These are phyloP conservation scores for Muscicapa comitata DNA, from an alignment of 2,797 vertebrate species.

Conservation along the genomic window DNA sequence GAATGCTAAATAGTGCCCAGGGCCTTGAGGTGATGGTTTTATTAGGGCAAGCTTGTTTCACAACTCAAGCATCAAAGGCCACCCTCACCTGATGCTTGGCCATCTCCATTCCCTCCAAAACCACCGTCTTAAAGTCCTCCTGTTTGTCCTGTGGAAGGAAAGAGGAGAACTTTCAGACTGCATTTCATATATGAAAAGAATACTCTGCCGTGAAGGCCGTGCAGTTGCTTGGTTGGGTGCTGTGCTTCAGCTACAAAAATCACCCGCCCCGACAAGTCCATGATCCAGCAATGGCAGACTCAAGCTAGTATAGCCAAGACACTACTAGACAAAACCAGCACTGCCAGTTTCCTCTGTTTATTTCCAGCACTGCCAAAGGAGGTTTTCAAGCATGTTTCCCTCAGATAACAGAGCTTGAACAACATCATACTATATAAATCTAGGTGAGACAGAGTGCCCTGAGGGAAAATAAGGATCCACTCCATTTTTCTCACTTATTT, in stretches of 20 bases:
- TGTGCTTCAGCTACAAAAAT: not conserved
- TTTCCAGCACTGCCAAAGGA: not conserved
- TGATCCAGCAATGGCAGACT: not conserved
- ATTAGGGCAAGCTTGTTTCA: conserved; percentile 42
- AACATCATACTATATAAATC: not conserved
- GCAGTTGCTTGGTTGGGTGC: conserved; percentile 24
- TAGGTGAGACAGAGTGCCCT: not conserved
- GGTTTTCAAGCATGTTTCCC: not conserved
- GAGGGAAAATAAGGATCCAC: not conserved
- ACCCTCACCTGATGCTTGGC: conserved; percentile 78
- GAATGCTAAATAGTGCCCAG: conserved; percentile 27
- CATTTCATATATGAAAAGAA: conserved; percentile 45
- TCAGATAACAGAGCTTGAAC: not conserved
- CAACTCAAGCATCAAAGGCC: conserved; percentile 73
- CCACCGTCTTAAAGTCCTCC: conserved; percentile 77
- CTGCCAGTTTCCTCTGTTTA: not conserved
- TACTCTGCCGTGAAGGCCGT: conserved; percentile 66
- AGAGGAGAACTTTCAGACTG: conserved; percentile 77
- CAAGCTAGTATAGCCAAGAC: not conserved
- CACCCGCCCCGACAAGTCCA: not conserved
- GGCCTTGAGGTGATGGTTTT: conserved; percentile 32
- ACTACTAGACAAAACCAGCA: not conserved
- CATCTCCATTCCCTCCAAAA: conserved; percentile 78
- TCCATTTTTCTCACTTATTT: not conserved
- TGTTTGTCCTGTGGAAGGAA: conserved; percentile 79